Evolutionary conservation across 1,140 invertebrate genomes (phyloP).

Genomic region (Streblospio benedicti): DNA sequence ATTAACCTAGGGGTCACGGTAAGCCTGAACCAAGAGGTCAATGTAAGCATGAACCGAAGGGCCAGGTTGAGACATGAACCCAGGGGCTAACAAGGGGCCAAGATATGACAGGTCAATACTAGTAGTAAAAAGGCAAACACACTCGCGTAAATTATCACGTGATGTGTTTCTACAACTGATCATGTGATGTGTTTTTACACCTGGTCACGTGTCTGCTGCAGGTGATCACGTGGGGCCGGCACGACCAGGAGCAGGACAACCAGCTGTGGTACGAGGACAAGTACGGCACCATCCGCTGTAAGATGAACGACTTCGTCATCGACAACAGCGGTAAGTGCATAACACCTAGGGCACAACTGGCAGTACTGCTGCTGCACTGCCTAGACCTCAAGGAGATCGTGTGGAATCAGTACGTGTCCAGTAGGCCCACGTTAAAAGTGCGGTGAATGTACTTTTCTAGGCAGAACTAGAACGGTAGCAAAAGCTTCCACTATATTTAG

Average conservation of each 20-base stretch:
- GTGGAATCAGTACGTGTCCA: neutral
- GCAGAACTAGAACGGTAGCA: neutral
- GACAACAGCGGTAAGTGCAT: constrained; percentile 6
- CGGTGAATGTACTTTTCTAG: neutral
- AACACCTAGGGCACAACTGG: neutral
- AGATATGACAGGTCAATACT: neutral
- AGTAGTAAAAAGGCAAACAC: neutral
- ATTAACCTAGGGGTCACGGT: too few species aligned
- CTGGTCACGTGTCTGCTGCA: neutral
- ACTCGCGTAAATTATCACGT: neutral
- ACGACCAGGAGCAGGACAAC: constrained; percentile 7
- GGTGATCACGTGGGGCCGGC: constrained; percentile 4
- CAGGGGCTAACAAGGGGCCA: neutral
- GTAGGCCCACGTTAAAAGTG: neutral
- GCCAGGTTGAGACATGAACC: neutral
- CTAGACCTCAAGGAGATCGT: neutral
- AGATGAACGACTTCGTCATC: constrained; percentile 16
- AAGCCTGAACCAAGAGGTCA: neutral
- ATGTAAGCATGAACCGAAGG: neutral
- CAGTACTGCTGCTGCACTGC: neutral
- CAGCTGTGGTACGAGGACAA: constrained; percentile 18
- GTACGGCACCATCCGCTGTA: constrained; percentile 9
- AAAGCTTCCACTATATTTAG: neutral
- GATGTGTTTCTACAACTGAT: neutral
- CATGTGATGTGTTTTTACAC: neutral